Evolutionary conservation across 2,113 vertebrate genomes (phyloP).

Genomic region (Carollia perspicillata): DNA sequence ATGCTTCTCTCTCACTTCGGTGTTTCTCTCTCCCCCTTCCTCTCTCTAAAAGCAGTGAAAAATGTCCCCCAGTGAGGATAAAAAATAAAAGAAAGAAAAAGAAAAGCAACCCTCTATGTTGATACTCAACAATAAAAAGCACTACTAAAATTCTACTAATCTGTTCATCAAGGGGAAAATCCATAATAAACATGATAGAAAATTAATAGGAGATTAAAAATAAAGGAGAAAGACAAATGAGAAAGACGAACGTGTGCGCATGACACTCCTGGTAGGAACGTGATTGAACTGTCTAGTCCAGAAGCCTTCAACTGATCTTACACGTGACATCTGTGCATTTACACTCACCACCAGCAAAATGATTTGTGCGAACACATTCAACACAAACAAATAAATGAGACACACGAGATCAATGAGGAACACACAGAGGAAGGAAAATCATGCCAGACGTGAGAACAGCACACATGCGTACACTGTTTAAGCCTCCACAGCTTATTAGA

Average conservation of each 20-base stretch:
- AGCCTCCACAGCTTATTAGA: background rate
- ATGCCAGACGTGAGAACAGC: background rate
- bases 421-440: background rate
- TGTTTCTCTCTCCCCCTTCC: too few relatives aligned
- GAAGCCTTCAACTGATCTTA: background rate
- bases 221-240: background rate
- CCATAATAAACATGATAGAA: background rate
- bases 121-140: background rate
- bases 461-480: background rate
- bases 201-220: background rate
- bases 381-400: background rate
- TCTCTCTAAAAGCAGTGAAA: too few relatives aligned
- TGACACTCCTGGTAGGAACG: background rate
- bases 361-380: background rate
- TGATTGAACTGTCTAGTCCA: background rate
- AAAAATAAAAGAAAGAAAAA: too few relatives aligned
- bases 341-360: background rate
- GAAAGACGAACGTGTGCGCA: background rate
- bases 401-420: background rate
- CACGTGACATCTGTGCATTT: background rate
- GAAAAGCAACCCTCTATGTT: background rate
- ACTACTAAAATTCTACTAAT: conserved; percentile 2
- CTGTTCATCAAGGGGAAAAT: background rate
- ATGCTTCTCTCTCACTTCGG: too few relatives aligned
- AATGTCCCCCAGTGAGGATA: too few relatives aligned